Percentiles rank a stretch among this genome's conserved stretches.
phyloP scores from a whole-genome alignment of 2,797 vertebrate species.

The Microctenopoma stevenorrisi region DNA sequence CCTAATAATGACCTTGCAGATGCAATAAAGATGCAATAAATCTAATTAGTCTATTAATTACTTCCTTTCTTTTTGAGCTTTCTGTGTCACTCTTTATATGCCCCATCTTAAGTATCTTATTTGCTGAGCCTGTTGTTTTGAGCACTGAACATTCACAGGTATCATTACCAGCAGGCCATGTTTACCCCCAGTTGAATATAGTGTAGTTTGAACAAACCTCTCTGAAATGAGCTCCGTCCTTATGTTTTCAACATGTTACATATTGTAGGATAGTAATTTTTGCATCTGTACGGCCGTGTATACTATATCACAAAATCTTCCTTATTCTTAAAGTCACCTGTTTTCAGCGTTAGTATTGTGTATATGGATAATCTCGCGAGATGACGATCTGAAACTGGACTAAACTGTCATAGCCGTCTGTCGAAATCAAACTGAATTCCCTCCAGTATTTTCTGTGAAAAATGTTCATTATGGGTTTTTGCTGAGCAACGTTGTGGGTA shows the following conservation, averaged over 20 bases:
- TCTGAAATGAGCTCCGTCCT: no score
- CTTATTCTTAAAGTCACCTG: no score
- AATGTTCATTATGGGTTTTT: neutral
- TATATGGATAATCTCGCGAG: slow-evolving; percentile 17
- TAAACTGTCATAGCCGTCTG: neutral
- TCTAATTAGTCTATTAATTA: neutral
- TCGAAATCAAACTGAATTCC: neutral
- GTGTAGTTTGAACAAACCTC: no score
- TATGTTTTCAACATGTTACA: no score
- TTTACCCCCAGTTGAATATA: no score
- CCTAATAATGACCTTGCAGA: no score
- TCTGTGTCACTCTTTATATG: neutral
- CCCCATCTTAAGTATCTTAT: neutral
- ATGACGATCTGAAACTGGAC: accelerated
- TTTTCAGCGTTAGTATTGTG: no score
- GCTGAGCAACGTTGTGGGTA: neutral
- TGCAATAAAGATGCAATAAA: neutral
- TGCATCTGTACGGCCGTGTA: no score
- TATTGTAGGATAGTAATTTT: neutral
- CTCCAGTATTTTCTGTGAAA: neutral
- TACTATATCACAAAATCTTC: no score
- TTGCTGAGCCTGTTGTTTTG: neutral
- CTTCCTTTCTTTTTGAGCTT: no score
- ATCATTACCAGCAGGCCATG: no score
- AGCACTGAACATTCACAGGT: neutral